Conservation (phyloP, 2,113 vertebrate genomes). For the Nycticebus coucang region DNA sequence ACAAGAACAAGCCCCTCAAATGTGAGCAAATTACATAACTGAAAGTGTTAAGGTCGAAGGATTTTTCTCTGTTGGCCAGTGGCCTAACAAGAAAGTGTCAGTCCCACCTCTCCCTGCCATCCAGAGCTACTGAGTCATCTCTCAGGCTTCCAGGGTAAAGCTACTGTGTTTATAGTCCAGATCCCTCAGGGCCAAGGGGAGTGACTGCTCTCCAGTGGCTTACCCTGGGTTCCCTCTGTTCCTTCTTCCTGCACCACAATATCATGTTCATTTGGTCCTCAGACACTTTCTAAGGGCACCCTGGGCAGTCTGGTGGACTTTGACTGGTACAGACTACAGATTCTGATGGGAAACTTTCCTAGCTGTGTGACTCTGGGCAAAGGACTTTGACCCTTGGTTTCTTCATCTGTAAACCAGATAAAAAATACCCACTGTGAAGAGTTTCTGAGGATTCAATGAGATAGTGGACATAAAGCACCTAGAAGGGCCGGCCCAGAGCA, state of each 20-base stretch:
- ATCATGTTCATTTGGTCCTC: not conserved
- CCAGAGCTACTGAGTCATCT: constrained; percentile 62
- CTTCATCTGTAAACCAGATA: constrained; percentile 32
- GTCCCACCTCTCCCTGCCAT: constrained; percentile 43
- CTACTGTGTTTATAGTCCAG: constrained; percentile 38
- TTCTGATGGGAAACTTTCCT: not conserved
- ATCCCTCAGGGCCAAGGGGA: not conserved
- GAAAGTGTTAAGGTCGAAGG: constrained; percentile 34
- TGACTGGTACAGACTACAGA: not conserved
- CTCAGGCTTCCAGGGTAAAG: constrained; percentile 56
- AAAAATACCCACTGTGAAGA: not conserved
- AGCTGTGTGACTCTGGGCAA: constrained; percentile 15
- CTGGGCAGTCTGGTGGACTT: not conserved
- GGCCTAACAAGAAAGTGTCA: constrained; percentile 41
- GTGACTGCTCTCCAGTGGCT: not conserved
- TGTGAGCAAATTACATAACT: constrained; percentile 2
- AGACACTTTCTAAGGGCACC: not conserved
- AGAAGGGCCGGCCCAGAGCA: not conserved
- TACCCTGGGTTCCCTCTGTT: not conserved
- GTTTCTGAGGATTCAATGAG: constrained; percentile 7
- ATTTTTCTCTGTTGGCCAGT: constrained; percentile 40
- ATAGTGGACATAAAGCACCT: not conserved
- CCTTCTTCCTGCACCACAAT: not conserved
- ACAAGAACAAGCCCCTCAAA: not conserved
- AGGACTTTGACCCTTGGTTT: constrained; percentile 23